These are phyloP conservation scores for Nymphalis c-album DNA, from an alignment of 2,888 invertebrate species.

Conservation along the genomic window DNA sequence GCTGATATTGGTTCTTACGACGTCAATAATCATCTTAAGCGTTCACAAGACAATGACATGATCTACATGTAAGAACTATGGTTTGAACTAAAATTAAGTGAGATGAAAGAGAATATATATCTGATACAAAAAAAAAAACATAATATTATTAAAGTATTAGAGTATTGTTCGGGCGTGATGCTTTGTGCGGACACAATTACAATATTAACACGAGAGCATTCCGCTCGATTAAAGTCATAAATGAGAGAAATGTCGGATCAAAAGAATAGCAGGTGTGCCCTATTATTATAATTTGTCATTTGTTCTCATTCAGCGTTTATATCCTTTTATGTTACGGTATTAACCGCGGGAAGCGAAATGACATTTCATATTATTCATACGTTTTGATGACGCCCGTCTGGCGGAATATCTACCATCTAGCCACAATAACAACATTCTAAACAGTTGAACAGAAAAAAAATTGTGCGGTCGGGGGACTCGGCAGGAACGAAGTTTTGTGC, in stretches of 20 bases:
- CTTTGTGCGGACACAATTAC: constrained; percentile 73
- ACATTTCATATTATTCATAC: constrained; percentile 45
- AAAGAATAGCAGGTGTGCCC: constrained; percentile 80
- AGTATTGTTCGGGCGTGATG: constrained; percentile 71
- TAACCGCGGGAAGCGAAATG: constrained; percentile 57
- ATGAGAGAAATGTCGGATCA: constrained; percentile 81
- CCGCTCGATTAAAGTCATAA: constrained; percentile 80
- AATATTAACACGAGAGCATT: constrained; percentile 71
- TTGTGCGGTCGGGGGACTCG: no score
- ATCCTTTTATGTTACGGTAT: constrained; percentile 62
- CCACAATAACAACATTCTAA: no score
- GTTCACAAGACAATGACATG: constrained; percentile 73
- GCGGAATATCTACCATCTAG: not conserved
- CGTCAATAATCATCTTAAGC: constrained; percentile 36
- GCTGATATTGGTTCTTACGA: constrained; percentile 3
- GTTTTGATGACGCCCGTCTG: constrained; percentile 18
- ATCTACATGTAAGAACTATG: constrained; percentile 78
- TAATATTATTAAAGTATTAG: constrained; percentile 62
- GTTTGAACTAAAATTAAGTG: constrained; percentile 78
- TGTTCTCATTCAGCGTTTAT: constrained; percentile 64
- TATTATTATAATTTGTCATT: constrained; percentile 80
- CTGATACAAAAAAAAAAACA: constrained; percentile 77
- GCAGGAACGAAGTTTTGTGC: no score
- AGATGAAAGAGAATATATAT: constrained; percentile 78
- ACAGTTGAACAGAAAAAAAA: no score